These are phyloP conservation scores for Caenorhabditis macrosperma DNA, from an alignment of 2,888 invertebrate species.

Conservation along the genomic window DNA sequence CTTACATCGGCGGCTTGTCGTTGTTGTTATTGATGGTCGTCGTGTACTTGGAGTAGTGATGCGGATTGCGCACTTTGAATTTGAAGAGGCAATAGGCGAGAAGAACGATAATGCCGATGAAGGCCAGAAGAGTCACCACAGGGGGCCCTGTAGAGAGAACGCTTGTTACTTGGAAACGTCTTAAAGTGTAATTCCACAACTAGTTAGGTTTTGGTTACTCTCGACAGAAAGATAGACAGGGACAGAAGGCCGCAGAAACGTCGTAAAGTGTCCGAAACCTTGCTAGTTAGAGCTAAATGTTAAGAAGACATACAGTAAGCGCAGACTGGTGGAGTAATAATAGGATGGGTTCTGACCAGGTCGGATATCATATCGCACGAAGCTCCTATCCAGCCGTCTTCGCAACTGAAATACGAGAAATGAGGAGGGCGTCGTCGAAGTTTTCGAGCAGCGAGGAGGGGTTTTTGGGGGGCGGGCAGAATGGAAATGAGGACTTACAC, in stretches of 20 bases:
- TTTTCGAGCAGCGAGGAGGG: no score
- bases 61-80: slow-evolving; percentile 60
- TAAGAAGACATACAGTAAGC: slow-evolving; percentile 62
- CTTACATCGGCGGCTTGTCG: slow-evolving; percentile 53
- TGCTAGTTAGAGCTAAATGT: slow-evolving; percentile 31
- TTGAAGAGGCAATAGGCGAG: slow-evolving; percentile 54
- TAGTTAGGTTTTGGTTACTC: slow-evolving; percentile 38
- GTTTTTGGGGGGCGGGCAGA: no score
- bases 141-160: slow-evolving; percentile 53
- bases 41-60: slow-evolving; percentile 55
- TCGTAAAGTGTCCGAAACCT: slow-evolving; percentile 19
- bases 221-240: slow-evolving; percentile 32
- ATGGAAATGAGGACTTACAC: slow-evolving; percentile 43
- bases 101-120: slow-evolving; percentile 46
- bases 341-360: slow-evolving; percentile 51
- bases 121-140: slow-evolving; percentile 55
- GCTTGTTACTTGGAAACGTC: slow-evolving; percentile 3
- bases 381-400: slow-evolving; percentile 56
- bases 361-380: slow-evolving; percentile 56
- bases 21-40: slow-evolving; percentile 37
- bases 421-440: no score
- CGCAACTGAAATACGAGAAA: slow-evolving; percentile 55
- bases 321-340: slow-evolving; percentile 56
- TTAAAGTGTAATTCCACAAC: neutral
- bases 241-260: slow-evolving; percentile 28